A percentile compares a stretch with the other conserved stretches of the same genome.
phyloP scores from a whole-genome alignment of 2,113 vertebrate genomes.

The Acanthisitta chloris region DNA sequence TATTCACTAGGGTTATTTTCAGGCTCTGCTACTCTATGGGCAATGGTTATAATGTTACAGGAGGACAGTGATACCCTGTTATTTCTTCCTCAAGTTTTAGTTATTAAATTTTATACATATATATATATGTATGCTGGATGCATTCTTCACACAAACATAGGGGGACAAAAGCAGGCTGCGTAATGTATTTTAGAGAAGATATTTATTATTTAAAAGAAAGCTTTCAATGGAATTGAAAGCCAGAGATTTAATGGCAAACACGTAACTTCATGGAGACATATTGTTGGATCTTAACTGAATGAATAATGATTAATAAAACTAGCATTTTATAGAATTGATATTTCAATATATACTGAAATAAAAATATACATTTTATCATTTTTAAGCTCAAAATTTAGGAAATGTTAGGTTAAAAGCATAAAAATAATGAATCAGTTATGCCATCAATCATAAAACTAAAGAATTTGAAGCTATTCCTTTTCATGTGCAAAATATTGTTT shows the following conservation, averaged over 20 bases:
- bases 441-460: constrained; percentile 33
- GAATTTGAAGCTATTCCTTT: constrained; percentile 30
- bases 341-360: constrained; percentile 12
- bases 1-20: background rate
- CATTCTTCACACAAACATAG: background rate
- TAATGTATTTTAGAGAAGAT: background rate
- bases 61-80: background rate
- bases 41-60: background rate
- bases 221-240: background rate
- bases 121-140: background rate
- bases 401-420: constrained; percentile 36
- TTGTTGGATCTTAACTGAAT: background rate
- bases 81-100: background rate
- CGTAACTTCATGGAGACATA: background rate
- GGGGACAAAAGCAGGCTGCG: background rate
- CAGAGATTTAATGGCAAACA: background rate
- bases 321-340: background rate
- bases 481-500: constrained; percentile 52
- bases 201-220: constrained; percentile 12
- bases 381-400: constrained; percentile 22
- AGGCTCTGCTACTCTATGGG: background rate
- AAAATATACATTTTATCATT: background rate
- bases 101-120: background rate
- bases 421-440: constrained; percentile 34
- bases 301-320: constrained; percentile 3